Conservation (phyloP, 2,888 invertebrate species). For the Hanleya hanleyi region DNA sequence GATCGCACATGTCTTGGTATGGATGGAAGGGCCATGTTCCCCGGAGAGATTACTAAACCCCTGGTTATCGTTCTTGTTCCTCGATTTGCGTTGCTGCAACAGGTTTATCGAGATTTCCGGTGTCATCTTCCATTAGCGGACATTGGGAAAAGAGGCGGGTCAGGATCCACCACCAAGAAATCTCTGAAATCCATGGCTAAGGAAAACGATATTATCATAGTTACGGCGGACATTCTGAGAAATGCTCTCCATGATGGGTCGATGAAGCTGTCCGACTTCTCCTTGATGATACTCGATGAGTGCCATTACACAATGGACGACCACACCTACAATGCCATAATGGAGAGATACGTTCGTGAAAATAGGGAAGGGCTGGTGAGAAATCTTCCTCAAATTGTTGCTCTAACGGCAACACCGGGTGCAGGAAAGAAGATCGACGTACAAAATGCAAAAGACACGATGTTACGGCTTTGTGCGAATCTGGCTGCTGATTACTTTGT, state of each 20-base stretch:
- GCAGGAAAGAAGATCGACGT: background rate
- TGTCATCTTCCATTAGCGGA: background rate
- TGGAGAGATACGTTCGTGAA: background rate
- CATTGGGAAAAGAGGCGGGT: background rate
- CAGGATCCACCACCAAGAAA: background rate
- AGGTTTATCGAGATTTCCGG: background rate
- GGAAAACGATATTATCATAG: background rate
- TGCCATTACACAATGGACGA: background rate
- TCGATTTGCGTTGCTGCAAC: background rate
- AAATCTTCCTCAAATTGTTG: background rate
- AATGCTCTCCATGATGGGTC: background rate
- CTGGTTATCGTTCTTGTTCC: background rate
- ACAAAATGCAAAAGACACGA: background rate
- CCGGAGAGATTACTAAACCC: no score
- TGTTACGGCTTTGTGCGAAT: background rate
- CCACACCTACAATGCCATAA: background rate
- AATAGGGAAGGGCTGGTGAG: background rate
- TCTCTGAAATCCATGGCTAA: background rate
- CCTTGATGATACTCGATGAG: background rate
- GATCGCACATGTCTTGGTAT: no score
- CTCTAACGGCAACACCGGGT: background rate
- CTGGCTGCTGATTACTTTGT: background rate
- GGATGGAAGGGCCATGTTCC: no score
- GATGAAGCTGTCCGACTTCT: background rate
- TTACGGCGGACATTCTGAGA: background rate